phyloP scores from a whole-genome alignment of 2,888 invertebrate species.

The Orchesella flavescens region DNA sequence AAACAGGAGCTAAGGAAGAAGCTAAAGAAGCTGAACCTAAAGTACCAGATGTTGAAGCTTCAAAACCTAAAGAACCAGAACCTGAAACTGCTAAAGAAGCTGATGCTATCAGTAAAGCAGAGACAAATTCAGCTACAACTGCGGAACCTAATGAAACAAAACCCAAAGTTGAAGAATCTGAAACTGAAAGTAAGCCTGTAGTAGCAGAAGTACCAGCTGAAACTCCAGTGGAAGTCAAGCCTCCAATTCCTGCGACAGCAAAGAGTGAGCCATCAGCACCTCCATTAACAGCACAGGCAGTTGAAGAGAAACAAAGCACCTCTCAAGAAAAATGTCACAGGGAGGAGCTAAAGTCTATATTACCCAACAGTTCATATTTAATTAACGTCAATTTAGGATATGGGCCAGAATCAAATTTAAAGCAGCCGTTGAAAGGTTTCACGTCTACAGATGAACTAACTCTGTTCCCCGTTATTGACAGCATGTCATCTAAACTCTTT shows the following conservation, averaged over 20 bases:
- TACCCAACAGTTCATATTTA: background rate
- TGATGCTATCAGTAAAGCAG: background rate
- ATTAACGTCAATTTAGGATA: slow-evolving; percentile 31
- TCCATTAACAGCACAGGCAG: background rate
- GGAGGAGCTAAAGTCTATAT: background rate
- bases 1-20: no score
- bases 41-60: no score
- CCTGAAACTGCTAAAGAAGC: background rate
- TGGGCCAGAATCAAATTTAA: slow-evolving; percentile 42
- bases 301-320: background rate
- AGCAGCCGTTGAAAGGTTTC: slow-evolving; percentile 52
- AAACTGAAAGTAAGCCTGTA: background rate
- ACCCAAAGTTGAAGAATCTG: background rate
- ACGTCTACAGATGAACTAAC: slow-evolving; percentile 44
- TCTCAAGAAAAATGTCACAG: background rate
- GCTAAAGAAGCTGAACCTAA: no score
- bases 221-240: background rate
- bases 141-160: background rate
- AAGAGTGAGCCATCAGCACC: no score
- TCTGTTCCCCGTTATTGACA: slow-evolving; percentile 58
- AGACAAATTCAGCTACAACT: background rate
- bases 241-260: background rate
- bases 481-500: slow-evolving; percentile 54
- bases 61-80: background rate
- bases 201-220: no score